Evolutionary conservation across 2,888 invertebrate species (phyloP), one percentile per base, ranked within the genome.

Genomic region (Busseola fusca): DNA sequence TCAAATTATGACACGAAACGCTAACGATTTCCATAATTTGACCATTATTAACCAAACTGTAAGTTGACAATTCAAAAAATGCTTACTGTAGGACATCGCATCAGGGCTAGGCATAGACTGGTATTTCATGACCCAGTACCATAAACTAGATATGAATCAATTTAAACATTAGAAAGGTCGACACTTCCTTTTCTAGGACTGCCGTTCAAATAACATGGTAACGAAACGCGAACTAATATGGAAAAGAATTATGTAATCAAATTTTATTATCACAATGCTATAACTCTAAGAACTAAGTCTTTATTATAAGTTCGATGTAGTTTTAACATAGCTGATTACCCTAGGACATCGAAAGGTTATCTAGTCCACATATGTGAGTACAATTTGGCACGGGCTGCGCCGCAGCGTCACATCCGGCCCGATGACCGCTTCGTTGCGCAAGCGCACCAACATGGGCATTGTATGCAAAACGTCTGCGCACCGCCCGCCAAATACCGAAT

Each of bases 381-480:
- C 82, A 88, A 88, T 93, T 92, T 85, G 90, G 89, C 88, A 88
- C 88, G 84, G 82, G 87, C 87, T 87, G 87, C 88, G 88, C 84
- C 87, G 82, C 84, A 71, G 85, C 93, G 92, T 93, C 93, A 92
- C 92, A 93, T 95, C 95, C 95, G 94, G 93, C 92, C 91, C 88
- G 87, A 85, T 91, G 92, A 90, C 91, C 93, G 89, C 88, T 83
- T 77, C 76, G 90, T 94, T 94, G 93, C 94, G 93, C 94, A 94
- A 94, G 89, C 86, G 88, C 87, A 87, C 89, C 91, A 89, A 89
- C 91, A 94, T 92, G 93, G 93, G 91, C 93, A 95, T 95, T 95
- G 95, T 95, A 95, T 95, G 95, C 94, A 93, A 95, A 95, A 91
- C 90, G 88, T 78, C 73, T 80, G 87, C 87, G 88, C 88, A 87